Evolutionary conservation across 2,797 vertebrate species (phyloP), one percentile per base, ranked within the genome.

Genomic region (Ficedula albicollis): DNA sequence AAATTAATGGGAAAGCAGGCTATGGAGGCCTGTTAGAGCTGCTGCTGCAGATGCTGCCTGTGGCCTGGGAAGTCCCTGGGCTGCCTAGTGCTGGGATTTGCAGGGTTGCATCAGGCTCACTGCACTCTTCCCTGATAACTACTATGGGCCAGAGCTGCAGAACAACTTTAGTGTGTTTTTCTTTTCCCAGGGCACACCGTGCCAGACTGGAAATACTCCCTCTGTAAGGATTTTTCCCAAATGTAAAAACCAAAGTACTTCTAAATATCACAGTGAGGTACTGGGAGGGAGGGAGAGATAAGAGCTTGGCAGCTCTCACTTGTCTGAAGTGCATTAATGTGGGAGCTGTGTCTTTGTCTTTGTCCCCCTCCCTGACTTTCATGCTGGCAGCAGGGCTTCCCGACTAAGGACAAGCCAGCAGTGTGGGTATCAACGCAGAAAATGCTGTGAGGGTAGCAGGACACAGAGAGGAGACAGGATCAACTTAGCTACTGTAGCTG

Each of bases 1-100:
- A 88, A 95, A 94, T 95, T 93, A 97, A 95, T 90, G 70, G 77
- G 77, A 87, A 89, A 90, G 67, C 59, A 78, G 84, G 26, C 79
- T 76, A 19, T 36, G 49, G 80, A 93, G 85, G 55, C 70, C 70
- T 51, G 66, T 68, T 81, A 55, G n/a, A 62, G 83, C 76, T 86
- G 68, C 60, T 44, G 44, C 39, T 88, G 89, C 68, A 48, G 86
- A 41, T 63, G 59, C 79, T 2, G 46, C 79, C 64, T 46, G n/a
- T 89, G 82, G 87, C 76, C 81, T 27, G 14, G 78, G 72, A 91
- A 89, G 68, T 79, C 68, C 72, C 60, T 73, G 68, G 49, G 52
- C 56, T 77, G 56, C 56, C 3, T 6, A 49, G 52, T 5, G 11
- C 64, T 70, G 85, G 36, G 77, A 67, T 58, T 87, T 82, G 26